Evolutionary conservation across 2,797 vertebrate species (phyloP), one percentile per base, ranked within the genome.

Genomic region (Zenarchopterus dispar): DNA sequence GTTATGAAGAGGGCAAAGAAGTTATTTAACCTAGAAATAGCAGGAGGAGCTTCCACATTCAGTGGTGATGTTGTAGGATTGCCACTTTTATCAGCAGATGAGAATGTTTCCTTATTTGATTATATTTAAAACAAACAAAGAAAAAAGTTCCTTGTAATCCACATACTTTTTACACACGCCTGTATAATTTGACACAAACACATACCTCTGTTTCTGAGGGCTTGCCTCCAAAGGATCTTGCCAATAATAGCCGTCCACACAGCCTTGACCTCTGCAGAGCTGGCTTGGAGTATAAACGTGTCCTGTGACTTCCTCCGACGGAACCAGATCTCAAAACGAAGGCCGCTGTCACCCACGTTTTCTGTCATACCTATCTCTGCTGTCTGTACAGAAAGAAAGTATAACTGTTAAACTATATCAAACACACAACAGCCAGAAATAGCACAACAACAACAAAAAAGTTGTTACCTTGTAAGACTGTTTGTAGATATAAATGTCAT

Each of bases 271-370:
- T 95, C 94, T 0, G 84, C 70, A 0, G 94, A 93, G 75, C 89
- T 84, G 53, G 94, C 94, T 63, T 96, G 95, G 21, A 95, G 93
- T 68, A 95, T 91, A 58, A 94, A 95, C 0, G 94, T 94, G 79
- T 96, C 95, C 77, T 96, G 95, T 6, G 94, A 93, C 79, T 95
- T 95, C 71, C 92, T 92, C 46, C 95, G 89, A 10, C 94, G 91
- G 69, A 95, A 95, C 95, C 94, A 96, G 75, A 96, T 95, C 90
- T 96, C 95, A 67, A 96, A 95, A 4, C 93, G 90, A 11, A 95
- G 89, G 18, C 95, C 94, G 2, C 93, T 95, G 78, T 95, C 94
- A 0, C 95, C 94, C 0, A 96, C 93, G 11, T 92, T 95, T 78
- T 95, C 95, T 0, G 95, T 95, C 95, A 95, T 94, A 11, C 95